phyloP scores from a whole-genome alignment of 2,797 vertebrate species.

The Galaxias olidus region DNA sequence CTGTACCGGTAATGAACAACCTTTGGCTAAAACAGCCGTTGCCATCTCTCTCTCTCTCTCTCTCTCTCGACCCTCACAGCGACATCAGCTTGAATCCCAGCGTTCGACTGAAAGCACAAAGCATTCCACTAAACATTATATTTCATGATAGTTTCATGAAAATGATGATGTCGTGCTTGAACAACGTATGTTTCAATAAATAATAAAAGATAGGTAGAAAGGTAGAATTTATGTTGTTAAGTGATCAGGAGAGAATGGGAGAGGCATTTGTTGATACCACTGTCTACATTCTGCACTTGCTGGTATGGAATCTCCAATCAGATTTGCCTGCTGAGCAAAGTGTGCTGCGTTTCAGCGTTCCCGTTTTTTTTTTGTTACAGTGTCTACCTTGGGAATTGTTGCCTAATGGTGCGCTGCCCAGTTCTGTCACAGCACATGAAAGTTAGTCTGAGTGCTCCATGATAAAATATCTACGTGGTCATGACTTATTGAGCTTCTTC shows the following conservation, averaged over 20 bases:
- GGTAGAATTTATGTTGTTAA: too few relatives aligned
- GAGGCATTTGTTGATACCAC: background rate
- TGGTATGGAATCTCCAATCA: conserved; percentile 39
- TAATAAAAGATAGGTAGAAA: too few relatives aligned
- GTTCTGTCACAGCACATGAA: conserved; percentile 69
- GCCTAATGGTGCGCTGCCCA: conserved; percentile 67
- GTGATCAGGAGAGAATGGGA: background rate
- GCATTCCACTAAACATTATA: background rate
- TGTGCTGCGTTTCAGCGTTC: conserved; percentile 40
- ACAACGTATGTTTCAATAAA: too few relatives aligned
- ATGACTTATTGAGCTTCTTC: conserved; percentile 75
- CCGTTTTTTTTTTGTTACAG: conserved; percentile 4
- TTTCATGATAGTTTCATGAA: background rate
- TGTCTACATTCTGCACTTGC: background rate
- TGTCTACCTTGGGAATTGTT: conserved; percentile 61
- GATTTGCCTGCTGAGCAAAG: conserved; percentile 50
- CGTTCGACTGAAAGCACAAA: background rate
- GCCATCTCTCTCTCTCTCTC: conserved; percentile 14
- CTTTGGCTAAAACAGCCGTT: conserved; percentile 47
- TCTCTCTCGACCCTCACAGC: background rate
- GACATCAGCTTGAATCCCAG: background rate
- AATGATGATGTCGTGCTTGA: too few relatives aligned
- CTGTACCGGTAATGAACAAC: conserved; percentile 58
- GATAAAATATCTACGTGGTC: conserved; percentile 67
- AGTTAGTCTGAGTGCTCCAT: conserved; percentile 57